Conservation (phyloP, 1,140 invertebrate species). For the Zaprionus ornatus region DNA sequence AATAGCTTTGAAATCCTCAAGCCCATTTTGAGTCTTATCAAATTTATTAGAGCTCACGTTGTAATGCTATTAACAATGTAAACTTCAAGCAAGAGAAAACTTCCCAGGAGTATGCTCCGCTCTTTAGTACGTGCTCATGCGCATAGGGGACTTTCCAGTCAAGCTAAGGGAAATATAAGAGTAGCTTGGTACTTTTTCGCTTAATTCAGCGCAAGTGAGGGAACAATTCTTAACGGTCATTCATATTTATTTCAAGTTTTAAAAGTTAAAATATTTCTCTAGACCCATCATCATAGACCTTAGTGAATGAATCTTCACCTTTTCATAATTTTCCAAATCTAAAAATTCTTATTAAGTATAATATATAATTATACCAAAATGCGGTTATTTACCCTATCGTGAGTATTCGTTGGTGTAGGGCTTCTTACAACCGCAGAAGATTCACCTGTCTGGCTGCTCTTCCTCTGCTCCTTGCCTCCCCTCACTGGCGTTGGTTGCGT, state of each 20-base stretch:
- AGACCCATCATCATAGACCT: background rate
- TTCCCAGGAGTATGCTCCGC: conserved; percentile 7
- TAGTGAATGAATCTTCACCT: conserved; percentile 17
- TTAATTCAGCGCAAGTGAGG: conserved; percentile 62
- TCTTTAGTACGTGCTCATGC: conserved; percentile 49
- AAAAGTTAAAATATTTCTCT: background rate
- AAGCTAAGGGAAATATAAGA: conserved; percentile 57
- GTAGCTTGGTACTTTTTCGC: conserved; percentile 53
- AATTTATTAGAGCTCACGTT: background rate
- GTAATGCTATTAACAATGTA: conserved; percentile 13
- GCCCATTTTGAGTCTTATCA: background rate
- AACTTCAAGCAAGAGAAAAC: conserved; percentile 44
- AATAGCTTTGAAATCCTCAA: background rate
- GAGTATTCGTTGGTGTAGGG: conserved; percentile 27
- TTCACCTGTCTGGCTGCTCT: background rate
- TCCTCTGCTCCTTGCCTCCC: conserved; percentile 4
- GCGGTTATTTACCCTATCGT: conserved; percentile 48
- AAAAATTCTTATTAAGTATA: background rate
- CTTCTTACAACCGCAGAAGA: background rate
- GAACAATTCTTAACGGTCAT: conserved; percentile 22
- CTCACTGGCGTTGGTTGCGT: conserved; percentile 8
- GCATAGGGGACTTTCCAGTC: conserved; percentile 51
- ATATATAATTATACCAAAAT: background rate
- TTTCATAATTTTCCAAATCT: conserved; percentile 60
- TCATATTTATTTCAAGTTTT: conserved; percentile 24